Conservation (phyloP, 2,113 vertebrate species). For the Oncorhynchus kisutch region DNA sequence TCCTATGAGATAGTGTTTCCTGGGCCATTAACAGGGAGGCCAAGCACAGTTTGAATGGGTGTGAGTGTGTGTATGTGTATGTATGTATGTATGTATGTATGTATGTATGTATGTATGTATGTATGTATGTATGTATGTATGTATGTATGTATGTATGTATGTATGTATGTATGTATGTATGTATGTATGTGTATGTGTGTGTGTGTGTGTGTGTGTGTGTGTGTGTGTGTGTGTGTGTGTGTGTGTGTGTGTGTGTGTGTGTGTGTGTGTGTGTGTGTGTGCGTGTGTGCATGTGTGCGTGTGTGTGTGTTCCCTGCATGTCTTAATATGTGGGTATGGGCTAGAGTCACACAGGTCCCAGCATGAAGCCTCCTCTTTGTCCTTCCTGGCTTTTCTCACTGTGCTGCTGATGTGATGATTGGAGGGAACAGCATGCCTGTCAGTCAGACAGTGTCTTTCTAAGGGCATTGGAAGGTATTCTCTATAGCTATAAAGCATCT, state of each 20-base stretch:
- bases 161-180: too few relatives aligned
- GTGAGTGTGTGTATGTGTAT: too few relatives aligned
- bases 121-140: too few relatives aligned
- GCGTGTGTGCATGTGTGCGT: neutral
- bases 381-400: conserved; percentile 47
- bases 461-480: too few relatives aligned
- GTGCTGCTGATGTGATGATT: conserved; percentile 51
- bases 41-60: neutral
- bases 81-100: too few relatives aligned
- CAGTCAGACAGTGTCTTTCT: too few relatives aligned
- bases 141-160: too few relatives aligned
- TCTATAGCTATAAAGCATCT: too few relatives aligned
- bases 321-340: conserved; percentile 66
- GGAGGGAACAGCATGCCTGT: conserved; percentile 8
- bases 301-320: conserved; percentile 22
- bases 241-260: neutral
- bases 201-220: too few relatives aligned
- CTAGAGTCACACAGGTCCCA: conserved; percentile 59
- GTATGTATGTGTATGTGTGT: too few relatives aligned
- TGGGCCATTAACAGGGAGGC: neutral
- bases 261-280: neutral
- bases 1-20: neutral
- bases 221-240: too few relatives aligned
- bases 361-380: conserved; percentile 64
- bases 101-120: too few relatives aligned